A percentile compares a stretch with the other conserved stretches of the same genome.
phyloP scores from a whole-genome alignment of 2,113 vertebrate genomes.

The Tragelaphus buxtoni region DNA sequence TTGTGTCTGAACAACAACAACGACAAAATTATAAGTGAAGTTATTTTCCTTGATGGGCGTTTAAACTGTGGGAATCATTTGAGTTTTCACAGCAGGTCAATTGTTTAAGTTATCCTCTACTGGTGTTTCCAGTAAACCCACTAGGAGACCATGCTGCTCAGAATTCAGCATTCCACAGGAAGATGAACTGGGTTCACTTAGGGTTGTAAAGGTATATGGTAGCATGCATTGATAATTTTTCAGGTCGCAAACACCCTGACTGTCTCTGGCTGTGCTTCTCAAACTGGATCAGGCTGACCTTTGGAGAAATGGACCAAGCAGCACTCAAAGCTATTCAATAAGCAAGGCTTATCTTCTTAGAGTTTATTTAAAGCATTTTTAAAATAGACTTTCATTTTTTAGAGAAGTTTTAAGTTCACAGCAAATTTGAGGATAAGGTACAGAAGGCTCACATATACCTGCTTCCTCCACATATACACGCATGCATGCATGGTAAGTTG shows the following conservation, averaged over 20 bases:
- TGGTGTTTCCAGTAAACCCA: neutral
- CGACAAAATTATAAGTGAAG: neutral
- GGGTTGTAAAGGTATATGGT: neutral
- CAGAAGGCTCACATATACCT: neutral
- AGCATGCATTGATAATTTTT: neutral
- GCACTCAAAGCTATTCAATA: neutral
- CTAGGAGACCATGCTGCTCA: neutral
- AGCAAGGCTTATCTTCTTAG: neutral
- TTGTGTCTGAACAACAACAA: neutral
- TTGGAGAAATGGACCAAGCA: neutral
- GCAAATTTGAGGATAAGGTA: neutral
- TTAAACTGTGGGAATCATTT: neutral
- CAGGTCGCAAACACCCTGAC: neutral
- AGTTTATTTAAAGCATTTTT: neutral
- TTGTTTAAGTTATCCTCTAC: neutral
- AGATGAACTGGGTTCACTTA: neutral
- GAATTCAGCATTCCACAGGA: neutral
- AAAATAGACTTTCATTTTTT: neutral
- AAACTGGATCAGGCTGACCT: neutral
- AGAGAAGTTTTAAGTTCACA: neutral
- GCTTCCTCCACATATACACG: neutral
- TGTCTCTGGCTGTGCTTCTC: neutral
- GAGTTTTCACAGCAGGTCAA: neutral
- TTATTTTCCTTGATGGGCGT: neutral
- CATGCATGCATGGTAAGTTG: neutral